Base-by-base conservation (phyloP, 1,140 invertebrate species). In the Idris sp. region DNA sequence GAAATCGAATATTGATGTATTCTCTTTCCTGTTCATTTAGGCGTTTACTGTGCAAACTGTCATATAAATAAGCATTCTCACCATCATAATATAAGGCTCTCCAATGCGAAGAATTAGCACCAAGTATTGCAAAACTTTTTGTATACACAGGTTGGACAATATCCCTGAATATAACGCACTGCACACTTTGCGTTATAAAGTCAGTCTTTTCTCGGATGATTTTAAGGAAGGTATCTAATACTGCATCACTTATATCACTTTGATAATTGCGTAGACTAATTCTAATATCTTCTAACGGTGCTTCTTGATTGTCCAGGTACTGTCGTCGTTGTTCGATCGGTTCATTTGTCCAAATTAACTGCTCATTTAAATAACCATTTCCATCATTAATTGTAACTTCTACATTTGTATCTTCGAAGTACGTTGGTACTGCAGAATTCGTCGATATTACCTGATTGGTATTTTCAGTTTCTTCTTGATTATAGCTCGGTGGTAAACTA, bases 91-190 rank as follows among this genome's bases (percentile, higher is more conserved):
- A 46, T 0, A 59, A 1, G 10, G 40, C 44, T 26, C 31, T 22
- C 41, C 41, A 59, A 13, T 59, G 41, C 15, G 14, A 4, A 18
- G 54, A 11, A 35, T 10, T 22, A 16, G 11, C 30, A 8, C 54
- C 54, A n/a, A 59, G 2, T 10, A 59, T 59, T 36, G 11, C 10
- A 15, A 59, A 26, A 59, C 54, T 46, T 43, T 44, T 35, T 0
- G 7, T 7, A 25, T 2, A 8, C 10, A 10, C 11, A n/a, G 16
- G 18, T 25, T 46, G 7, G 0, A 36, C 28, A 10, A 59, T 46
- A 14, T 59, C 31, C 18, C 53, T 28, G 14, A 31, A 43, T 9
- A 33, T n/a, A 0, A 56, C 26, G 11, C 9, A 43, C 8, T 46
- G 41, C 4, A 28, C 13, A 18, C 28, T 59, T 36, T 59, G 28